Base-by-base conservation (phyloP, 1,140 invertebrate species). In the Galendromus occidentalis region DNA sequence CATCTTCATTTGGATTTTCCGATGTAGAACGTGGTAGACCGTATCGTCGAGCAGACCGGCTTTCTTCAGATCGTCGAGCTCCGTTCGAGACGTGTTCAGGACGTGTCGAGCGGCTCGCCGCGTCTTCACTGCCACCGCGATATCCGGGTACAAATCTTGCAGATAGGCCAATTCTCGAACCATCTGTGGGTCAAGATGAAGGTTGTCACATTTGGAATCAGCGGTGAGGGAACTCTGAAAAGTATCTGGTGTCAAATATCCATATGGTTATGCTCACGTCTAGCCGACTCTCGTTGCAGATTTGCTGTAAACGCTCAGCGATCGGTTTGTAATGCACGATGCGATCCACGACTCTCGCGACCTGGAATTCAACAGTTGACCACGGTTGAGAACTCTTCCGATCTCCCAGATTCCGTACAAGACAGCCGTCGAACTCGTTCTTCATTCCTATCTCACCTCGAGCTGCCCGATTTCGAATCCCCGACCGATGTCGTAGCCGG, bases 51-150 rank as follows among this genome's bases (percentile, higher is more conserved):
- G 68, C 28, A 76, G 68, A 7, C 76, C 77, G 65, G 77, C 75
- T 65, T 72, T 71, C 28, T 73, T 68, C 7, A 78, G 69, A 64
- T 76, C 72, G 33, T 71, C 67, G n/a, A 77, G 69, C 20, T 70
- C 71, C 20, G 76, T 73, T 45, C 73, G 67, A 65, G 78, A 70
- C 33, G 75, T 73, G 68, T 79, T 79, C 2, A 79, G 70, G 6
- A 78, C 75, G 65, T 72, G 72, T 45, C 77, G 69, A 64, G 74
- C 75, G 9, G 78, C 76, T 42, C 78, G 77, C 2, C 76, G 70
- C 6, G 77, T 78, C 69, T 79, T 79, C 6, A 78, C 75, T 6
- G 76, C 75, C 42, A 78, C 70, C 0, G 76, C 78, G 64, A 79
- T 75, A 25, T 75, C 75, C 20, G 77, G 77, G 68, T 77, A 72